Evolutionary conservation across 2,113 vertebrate genomes (phyloP).

Genomic region (Budorcas taxicolor): DNA sequence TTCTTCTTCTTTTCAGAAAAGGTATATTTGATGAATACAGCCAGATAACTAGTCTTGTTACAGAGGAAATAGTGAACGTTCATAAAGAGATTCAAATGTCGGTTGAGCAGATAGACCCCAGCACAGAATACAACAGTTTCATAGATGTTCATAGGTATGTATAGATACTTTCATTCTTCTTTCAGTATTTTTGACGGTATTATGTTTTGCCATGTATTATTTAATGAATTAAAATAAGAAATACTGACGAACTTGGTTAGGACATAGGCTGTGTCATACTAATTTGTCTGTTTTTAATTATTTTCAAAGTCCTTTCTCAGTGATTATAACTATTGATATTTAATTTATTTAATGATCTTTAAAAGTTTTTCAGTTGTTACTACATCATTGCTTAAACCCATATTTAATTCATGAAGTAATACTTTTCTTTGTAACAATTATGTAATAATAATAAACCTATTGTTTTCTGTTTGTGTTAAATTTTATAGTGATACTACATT

Average conservation of each 20-base stretch:
- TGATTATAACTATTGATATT: neutral
- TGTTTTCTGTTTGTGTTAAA: neutral
- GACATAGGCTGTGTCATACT: neutral
- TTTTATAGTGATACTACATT: neutral
- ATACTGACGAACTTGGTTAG: neutral
- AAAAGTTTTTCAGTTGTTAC: neutral
- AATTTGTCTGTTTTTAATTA: conserved; percentile 15
- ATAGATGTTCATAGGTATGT: conserved; percentile 94
- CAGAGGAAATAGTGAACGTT: conserved; percentile 93
- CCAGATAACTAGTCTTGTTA: conserved; percentile 94
- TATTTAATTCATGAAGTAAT: neutral
- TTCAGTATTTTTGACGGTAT: neutral
- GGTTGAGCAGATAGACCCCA: conserved; percentile 92
- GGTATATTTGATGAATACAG: conserved; percentile 96
- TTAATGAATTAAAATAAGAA: conserved; percentile 26
- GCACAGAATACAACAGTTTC: conserved; percentile 91
- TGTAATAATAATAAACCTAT: neutral
- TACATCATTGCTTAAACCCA: neutral
- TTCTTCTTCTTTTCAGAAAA: conserved; percentile 82
- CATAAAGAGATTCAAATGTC: conserved; percentile 93
- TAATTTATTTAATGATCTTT: conserved; percentile 9
- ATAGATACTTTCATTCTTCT: conserved; percentile 30
- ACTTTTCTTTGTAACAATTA: neutral
- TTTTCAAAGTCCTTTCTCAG: neutral
- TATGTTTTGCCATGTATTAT: neutral